phyloP scores from a whole-genome alignment of 2,888 invertebrate genomes.

The Sarcophaga carnaria region DNA sequence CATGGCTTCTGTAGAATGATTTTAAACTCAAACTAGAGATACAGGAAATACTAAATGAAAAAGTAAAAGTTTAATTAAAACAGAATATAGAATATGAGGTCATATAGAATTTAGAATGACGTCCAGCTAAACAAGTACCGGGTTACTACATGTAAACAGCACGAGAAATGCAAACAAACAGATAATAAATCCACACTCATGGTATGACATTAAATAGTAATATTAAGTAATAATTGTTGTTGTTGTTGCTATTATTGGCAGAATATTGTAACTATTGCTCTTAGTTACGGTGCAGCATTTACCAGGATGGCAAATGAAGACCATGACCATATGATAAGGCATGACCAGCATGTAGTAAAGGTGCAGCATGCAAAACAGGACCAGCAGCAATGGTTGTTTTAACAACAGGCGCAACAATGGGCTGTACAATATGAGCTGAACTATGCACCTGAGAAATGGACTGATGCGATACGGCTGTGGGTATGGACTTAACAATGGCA shows the following conservation, averaged over 20 bases:
- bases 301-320: conserved; percentile 60
- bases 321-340: conserved; percentile 64
- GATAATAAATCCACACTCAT: conserved; percentile 40
- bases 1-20: neutral
- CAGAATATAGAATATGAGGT: conserved; percentile 32
- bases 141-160: conserved; percentile 27
- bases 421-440: conserved; percentile 74
- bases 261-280: neutral
- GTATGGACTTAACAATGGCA: conserved; percentile 79
- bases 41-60: conserved; percentile 18
- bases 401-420: conserved; percentile 73
- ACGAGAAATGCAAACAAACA: conserved; percentile 26
- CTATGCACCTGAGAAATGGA: conserved; percentile 82
- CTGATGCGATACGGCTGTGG: conserved; percentile 83
- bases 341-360: conserved; percentile 51
- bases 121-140: conserved; percentile 55
- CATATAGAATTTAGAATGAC: conserved; percentile 52
- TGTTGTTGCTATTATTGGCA: conserved; percentile 15
- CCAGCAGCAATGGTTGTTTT: conserved; percentile 70
- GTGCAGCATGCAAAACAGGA: conserved; percentile 65
- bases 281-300: conserved; percentile 4
- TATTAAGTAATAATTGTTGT: neutral
- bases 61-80: conserved; percentile 9
- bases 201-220: neutral
- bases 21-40: conserved; percentile 6